These are phyloP conservation scores for Pinctada fucata DNA, from an alignment of 2,888 invertebrate genomes.

Conservation along the genomic window DNA sequence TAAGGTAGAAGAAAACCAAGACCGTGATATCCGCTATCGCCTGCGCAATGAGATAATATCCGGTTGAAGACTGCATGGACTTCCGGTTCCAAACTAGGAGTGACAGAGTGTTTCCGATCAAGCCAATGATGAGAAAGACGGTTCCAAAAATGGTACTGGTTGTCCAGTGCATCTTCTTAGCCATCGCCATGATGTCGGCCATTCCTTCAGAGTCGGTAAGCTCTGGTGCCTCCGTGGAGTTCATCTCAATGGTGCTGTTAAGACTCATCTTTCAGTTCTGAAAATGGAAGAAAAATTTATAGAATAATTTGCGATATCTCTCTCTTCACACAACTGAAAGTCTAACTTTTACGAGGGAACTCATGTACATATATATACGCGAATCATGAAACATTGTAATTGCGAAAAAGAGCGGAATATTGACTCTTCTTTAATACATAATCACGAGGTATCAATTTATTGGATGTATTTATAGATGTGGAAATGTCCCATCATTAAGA, in stretches of 20 bases:
- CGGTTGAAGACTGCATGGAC: slow-evolving; percentile 56
- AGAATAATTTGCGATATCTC: too few relatives aligned
- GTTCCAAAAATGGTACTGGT: slow-evolving; percentile 55
- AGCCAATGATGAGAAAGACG: slow-evolving; percentile 56
- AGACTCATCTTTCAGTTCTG: neutral
- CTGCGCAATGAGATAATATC: slow-evolving; percentile 57
- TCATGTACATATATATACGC: too few relatives aligned
- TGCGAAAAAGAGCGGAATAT: too few relatives aligned
- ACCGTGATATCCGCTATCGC: slow-evolving; percentile 58
- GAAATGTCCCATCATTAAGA: too few relatives aligned
- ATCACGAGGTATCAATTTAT: too few relatives aligned
- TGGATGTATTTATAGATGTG: too few relatives aligned
- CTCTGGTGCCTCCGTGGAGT: neutral
- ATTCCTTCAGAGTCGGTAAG: slow-evolving; percentile 9
- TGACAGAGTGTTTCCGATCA: slow-evolving; percentile 63
- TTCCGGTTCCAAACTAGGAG: slow-evolving; percentile 58
- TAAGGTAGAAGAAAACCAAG: slow-evolving; percentile 57
- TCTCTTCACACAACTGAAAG: too few relatives aligned
- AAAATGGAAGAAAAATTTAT: too few relatives aligned
- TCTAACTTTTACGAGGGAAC: too few relatives aligned
- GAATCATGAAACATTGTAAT: too few relatives aligned
- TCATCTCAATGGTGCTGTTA: neutral
- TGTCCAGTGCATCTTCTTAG: slow-evolving; percentile 56
- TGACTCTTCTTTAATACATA: too few relatives aligned
- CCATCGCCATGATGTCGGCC: slow-evolving; percentile 47